phyloP scores from a whole-genome alignment of 2,113 vertebrate genomes.

The Menidia beryllina region DNA sequence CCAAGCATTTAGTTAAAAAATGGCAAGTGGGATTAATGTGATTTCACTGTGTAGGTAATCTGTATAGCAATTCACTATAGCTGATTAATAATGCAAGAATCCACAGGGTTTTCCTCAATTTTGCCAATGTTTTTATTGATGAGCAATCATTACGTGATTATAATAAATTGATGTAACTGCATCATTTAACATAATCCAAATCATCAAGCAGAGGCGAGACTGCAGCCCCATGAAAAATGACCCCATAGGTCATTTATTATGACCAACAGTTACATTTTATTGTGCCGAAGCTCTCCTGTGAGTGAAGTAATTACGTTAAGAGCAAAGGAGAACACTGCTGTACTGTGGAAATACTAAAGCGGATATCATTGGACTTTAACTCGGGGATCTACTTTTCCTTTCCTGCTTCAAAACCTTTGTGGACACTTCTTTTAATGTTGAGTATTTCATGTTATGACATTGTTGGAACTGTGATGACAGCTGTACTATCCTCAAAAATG shows the following conservation, averaged over 20 bases:
- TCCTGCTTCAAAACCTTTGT: not conserved
- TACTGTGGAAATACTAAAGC: constrained; percentile 10
- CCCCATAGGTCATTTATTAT: constrained; percentile 7
- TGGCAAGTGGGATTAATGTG: too few relatives aligned
- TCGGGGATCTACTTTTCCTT: not conserved
- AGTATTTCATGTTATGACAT: not conserved
- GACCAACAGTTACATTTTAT: constrained; percentile 16
- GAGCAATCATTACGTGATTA: not conserved
- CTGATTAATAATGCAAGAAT: not conserved
- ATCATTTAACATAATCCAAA: not conserved
- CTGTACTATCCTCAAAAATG: not conserved
- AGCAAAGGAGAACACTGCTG: constrained; percentile 14
- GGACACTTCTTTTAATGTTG: not conserved
- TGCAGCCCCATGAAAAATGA: not conserved
- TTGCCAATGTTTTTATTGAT: not conserved
- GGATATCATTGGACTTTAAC: constrained; percentile 11
- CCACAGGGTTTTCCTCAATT: not conserved
- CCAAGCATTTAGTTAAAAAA: too few relatives aligned
- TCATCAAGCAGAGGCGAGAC: not conserved
- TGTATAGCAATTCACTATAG: too few relatives aligned
- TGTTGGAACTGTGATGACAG: constrained; percentile 5
- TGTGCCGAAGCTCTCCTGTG: not conserved
- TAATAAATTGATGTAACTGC: constrained; percentile 4
- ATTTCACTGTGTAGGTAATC: too few relatives aligned
- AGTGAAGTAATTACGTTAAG: constrained; percentile 12